Percentiles rank a stretch among this genome's conserved stretches.
phyloP scores from a whole-genome alignment of 2,797 vertebrate species.

The Sebastolobus altivelis region DNA sequence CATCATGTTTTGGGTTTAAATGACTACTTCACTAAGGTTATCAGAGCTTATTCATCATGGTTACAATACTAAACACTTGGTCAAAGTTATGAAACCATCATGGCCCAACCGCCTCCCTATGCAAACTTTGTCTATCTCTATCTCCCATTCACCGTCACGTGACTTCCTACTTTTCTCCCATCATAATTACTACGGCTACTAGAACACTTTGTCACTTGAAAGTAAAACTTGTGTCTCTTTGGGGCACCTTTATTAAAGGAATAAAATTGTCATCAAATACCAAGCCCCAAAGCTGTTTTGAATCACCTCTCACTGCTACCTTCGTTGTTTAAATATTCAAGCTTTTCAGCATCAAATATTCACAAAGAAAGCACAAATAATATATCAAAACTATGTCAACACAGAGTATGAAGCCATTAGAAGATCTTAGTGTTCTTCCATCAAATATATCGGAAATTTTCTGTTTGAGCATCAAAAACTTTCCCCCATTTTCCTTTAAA shows the following conservation, averaged over 20 bases:
- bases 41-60: background rate
- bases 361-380: conserved; percentile 53
- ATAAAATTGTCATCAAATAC: conserved; percentile 22
- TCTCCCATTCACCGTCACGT: background rate
- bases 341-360: conserved; percentile 48
- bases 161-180: background rate
- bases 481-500: background rate
- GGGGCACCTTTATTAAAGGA: conserved; percentile 25
- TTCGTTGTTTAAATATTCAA: conserved; percentile 47
- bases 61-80: background rate
- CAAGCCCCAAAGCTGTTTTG: conserved; percentile 7
- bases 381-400: conserved; percentile 35
- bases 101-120: background rate
- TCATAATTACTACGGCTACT: background rate
- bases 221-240: background rate
- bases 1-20: no score
- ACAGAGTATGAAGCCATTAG: conserved; percentile 11
- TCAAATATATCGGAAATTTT: background rate
- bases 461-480: conserved; percentile 1
- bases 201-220: background rate
- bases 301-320: conserved; percentile 20
- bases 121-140: background rate
- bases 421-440: conserved; percentile 17
- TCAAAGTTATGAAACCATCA: background rate
- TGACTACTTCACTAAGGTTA: background rate